phyloP scores from a whole-genome alignment of 2,888 invertebrate species.

The Lucinisca nassula region DNA sequence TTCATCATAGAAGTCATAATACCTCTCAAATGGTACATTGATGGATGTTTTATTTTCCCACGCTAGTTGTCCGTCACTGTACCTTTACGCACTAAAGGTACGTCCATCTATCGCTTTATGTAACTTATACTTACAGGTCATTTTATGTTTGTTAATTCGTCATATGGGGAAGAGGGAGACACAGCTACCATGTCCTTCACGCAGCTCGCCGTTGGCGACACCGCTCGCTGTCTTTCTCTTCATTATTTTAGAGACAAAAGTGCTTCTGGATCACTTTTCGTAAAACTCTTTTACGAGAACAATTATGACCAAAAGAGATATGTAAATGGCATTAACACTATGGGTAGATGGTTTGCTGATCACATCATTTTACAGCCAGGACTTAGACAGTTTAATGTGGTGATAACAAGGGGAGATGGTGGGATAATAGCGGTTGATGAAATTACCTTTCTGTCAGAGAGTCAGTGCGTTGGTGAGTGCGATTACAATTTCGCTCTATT shows the following conservation, averaged over 20 bases:
- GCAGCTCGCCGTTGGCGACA: not conserved
- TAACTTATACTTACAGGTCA: not conserved
- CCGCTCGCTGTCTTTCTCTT: not conserved
- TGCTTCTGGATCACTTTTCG: not conserved
- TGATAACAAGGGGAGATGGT: not conserved
- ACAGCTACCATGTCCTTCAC: not conserved
- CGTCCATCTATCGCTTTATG: too few species aligned
- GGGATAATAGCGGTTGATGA: not conserved
- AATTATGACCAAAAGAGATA: not conserved
- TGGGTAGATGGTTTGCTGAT: not conserved
- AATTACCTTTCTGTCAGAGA: not conserved
- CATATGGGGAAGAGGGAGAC: not conserved
- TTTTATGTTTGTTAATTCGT: not conserved
- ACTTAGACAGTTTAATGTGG: not conserved
- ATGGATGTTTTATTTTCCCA: too few species aligned
- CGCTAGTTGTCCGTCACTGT: too few species aligned
- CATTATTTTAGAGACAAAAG: not conserved
- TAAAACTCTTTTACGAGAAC: not conserved
- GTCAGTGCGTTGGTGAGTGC: not conserved
- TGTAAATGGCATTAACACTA: not conserved
- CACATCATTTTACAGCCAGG: not conserved
- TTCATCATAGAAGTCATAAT: too few species aligned
- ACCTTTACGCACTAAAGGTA: too few species aligned
- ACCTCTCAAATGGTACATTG: too few species aligned
- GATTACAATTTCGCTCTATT: too few species aligned